These are phyloP conservation scores for Belonocnema kinseyi DNA, from an alignment of 1,140 invertebrate genomes.

Conservation along the genomic window DNA sequence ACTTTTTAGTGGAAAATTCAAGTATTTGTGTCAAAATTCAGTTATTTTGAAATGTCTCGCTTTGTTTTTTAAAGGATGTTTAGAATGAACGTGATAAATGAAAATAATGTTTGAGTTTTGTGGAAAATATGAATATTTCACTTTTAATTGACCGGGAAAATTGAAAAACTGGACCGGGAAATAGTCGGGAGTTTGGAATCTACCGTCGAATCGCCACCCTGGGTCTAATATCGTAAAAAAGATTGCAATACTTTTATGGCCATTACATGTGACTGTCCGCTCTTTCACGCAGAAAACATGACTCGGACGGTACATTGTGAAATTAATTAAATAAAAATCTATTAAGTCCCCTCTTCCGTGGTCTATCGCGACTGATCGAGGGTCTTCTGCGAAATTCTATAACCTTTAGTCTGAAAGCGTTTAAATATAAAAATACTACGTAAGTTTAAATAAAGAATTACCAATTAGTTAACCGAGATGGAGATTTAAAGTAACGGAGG, in stretches of 20 bases:
- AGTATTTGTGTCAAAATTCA: no score
- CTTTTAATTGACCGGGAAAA: no score
- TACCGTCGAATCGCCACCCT: no score
- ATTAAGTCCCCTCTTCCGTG: slow-evolving; percentile 23
- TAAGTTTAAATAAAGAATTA: background rate
- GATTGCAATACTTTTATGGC: slow-evolving; percentile 10
- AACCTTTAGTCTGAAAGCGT: background rate
- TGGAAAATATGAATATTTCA: no score
- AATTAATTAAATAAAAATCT: slow-evolving; percentile 30
- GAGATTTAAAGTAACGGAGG: background rate
- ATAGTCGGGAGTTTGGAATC: no score
- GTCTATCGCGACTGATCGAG: slow-evolving; percentile 5
- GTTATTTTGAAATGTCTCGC: no score
- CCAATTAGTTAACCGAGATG: slow-evolving; percentile 12
- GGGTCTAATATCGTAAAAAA: background rate
- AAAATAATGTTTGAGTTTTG: no score
- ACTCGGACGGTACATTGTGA: background rate
- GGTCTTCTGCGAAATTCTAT: slow-evolving; percentile 2
- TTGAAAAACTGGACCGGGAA: no score
- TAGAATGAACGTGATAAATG: no score
- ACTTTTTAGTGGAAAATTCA: no score
- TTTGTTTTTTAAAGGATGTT: no score
- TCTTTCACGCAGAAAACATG: slow-evolving; percentile 4
- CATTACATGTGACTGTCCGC: background rate
- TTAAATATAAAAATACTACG: background rate